Conservation (phyloP, 2,888 invertebrate genomes). For the Stenodera caucasica region DNA sequence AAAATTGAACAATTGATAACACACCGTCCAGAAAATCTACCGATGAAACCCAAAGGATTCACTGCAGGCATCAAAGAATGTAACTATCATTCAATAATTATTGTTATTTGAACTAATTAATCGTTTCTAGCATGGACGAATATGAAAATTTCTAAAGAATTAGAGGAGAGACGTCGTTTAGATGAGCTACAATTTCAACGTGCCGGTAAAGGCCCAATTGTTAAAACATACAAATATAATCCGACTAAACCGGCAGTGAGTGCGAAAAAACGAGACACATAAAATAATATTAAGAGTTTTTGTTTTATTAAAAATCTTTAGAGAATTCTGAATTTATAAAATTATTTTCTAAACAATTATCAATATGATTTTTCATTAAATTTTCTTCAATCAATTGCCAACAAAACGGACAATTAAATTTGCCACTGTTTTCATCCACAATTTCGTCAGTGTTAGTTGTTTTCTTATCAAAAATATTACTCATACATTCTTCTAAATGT, state of each 20-base stretch:
- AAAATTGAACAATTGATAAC: conserved; percentile 69
- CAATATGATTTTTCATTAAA: conserved; percentile 65
- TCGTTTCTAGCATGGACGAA: conserved; percentile 72
- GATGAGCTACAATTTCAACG: conserved; percentile 79
- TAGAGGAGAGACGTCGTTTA: conserved; percentile 73
- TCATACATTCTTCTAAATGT: conserved; percentile 55
- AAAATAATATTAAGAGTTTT: too few relatives aligned
- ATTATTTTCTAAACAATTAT: conserved; percentile 51
- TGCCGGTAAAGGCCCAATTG: conserved; percentile 84
- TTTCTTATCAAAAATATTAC: conserved; percentile 51
- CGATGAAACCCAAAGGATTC: conserved; percentile 76
- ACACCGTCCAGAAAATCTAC: conserved; percentile 62
- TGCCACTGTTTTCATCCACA: conserved; percentile 45
- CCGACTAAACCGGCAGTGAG: conserved; percentile 67
- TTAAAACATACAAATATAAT: conserved; percentile 85
- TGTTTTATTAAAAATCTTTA: conserved; percentile 32
- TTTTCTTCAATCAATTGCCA: conserved; percentile 57
- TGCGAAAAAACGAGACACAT: conserved; percentile 58
- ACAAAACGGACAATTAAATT: conserved; percentile 65
- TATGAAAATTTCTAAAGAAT: conserved; percentile 74
- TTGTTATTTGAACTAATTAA: conserved; percentile 9
- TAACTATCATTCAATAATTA: conserved; percentile 53
- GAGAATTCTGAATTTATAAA: conserved; percentile 10
- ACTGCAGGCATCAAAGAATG: conserved; percentile 77
- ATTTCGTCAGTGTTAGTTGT: conserved; percentile 40